Evolutionary conservation across 1,140 invertebrate species (phyloP), one percentile per base, ranked within the genome.

Genomic region (Pararge aegeria): DNA sequence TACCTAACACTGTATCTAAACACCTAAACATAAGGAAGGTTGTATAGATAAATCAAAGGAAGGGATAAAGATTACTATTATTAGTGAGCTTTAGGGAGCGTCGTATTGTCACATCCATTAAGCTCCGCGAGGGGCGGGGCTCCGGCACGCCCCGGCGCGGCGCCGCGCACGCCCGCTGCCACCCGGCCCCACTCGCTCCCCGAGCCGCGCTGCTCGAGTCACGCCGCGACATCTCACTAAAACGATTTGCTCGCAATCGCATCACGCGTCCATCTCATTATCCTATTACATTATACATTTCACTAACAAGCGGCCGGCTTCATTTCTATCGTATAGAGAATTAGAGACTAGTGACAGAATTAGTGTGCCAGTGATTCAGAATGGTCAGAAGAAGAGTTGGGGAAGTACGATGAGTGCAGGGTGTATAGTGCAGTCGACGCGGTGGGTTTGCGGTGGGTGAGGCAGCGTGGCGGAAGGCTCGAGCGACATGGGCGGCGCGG

Each of bases 71-170:
- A 83, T 83, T 89, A 83, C 72, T 78, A 75, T 79, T 82, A 78
- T 79, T 75, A 79, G 73, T 66, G 75, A 78, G 69, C 77, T 75
- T 82, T 80, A 67, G 73, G 80, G 76, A 80, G 73, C 79, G 82
- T 80, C 80, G 74, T 83, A 80, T 89, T 86, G 81, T 87, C 82
- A 87, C 78, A 80, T 84, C 82, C 83, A 87, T 84, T 87, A 87
- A 85, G 77, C 71, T 65, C 70, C 44, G 64, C 58, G 66, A 53
- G 61, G 66, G 80, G 81, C 78, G 81, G 81, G 40, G 80, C 72
- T 30, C 30, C 38, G 76, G 63, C 73, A 80, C 81, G 81, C 80
- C 81, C 71, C 50, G 27, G 13, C 24, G 18, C 24, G 21, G n/a
- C n/a, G n/a, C n/a, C 52, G 44, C 69, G 64, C 61, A 60, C 72